phyloP scores from a whole-genome alignment of 2,113 vertebrate species.

The Tachysurus fulvidraco region DNA sequence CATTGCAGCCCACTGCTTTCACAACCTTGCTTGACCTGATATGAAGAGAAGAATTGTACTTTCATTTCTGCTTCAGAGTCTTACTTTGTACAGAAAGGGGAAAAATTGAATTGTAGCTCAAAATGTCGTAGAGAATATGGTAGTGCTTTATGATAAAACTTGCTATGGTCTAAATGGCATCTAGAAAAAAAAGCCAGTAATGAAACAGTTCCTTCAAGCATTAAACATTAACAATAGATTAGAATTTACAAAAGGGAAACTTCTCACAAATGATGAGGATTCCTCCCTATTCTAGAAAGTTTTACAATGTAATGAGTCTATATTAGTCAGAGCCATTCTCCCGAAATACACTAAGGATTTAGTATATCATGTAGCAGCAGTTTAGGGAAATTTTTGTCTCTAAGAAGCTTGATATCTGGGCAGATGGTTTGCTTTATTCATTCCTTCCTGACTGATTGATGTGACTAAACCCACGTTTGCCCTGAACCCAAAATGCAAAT shows the following conservation, averaged over 20 bases:
- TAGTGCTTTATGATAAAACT: not conserved
- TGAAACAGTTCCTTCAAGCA: not conserved
- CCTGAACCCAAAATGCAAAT: slow-evolving; percentile 43
- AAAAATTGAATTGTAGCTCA: not conserved
- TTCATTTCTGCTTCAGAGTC: slow-evolving; percentile 4
- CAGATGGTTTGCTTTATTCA: slow-evolving; percentile 30
- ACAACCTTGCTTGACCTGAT: slow-evolving; percentile 42
- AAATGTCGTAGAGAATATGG: slow-evolving; percentile 7
- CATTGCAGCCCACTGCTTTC: slow-evolving; percentile 37
- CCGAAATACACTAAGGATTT: slow-evolving; percentile 14
- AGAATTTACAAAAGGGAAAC: slow-evolving; percentile 13
- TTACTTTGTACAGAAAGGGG: not conserved
- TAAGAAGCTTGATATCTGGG: slow-evolving; percentile 36
- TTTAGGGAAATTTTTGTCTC: slow-evolving; percentile 37
- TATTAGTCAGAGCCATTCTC: slow-evolving; percentile 20
- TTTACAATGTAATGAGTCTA: slow-evolving; percentile 29
- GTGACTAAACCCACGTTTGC: slow-evolving; percentile 43
- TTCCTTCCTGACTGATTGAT: slow-evolving; percentile 48
- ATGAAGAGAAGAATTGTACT: slow-evolving; percentile 27
- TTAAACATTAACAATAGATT: not conserved
- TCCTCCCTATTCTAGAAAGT: not conserved
- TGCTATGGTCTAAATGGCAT: not conserved
- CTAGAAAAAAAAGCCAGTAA: not conserved
- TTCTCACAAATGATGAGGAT: slow-evolving; percentile 39
- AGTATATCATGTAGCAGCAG: slow-evolving; percentile 26